Base-by-base conservation (phyloP, 64 coral and sea anemone species). In the Actinia tenebrosa region DNA sequence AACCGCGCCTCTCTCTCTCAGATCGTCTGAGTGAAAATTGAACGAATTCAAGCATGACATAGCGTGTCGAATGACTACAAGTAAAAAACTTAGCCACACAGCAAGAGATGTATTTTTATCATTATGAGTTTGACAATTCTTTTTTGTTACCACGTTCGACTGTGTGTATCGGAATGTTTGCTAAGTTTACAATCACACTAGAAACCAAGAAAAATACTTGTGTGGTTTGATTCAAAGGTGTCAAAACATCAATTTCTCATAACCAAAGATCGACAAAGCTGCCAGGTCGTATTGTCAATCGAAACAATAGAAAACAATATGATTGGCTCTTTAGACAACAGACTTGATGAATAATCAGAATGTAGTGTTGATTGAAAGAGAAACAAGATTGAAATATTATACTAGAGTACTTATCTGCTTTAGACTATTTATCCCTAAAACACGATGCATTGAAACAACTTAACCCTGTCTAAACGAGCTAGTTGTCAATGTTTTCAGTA, bases 231-330 rank as follows among this genome's bases (percentile, higher is more conserved):
- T 64, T 11, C 62, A 64, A 64, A 61, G 68, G 68, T 72, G 68
- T 30, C 37, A 72, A 27, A 72, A 72, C 25, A 72, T 72, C 9
- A 27, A 23, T 72, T 1, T 37, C 25, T 25, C 68, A 30, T 64
- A 37, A 7, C 10, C 22, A 72, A 72, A 72, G 68, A 13, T 72
- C 68, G 68, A 72, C 68, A 72, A 72, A 72, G 68, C 68, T 72
- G 68, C 10, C 68, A 72, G 68, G 68, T 72, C 18, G 68, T 72
- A 25, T 72, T 72, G 68, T 72, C 68, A 72, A 72, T 72, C 22
- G 37, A 25, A 30, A 72, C 68, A 72, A 72, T 10, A 72, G 68
- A 10, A 72, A 27, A 30, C 9, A 3, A 72, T 25, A 37, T 30
- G 68, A 72, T 72, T 72, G 68, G 68, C 68, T 72, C 25, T 27